Evolutionary conservation across 2,888 invertebrate species (phyloP).

Genomic region (Exephanes ischioxanthus): DNA sequence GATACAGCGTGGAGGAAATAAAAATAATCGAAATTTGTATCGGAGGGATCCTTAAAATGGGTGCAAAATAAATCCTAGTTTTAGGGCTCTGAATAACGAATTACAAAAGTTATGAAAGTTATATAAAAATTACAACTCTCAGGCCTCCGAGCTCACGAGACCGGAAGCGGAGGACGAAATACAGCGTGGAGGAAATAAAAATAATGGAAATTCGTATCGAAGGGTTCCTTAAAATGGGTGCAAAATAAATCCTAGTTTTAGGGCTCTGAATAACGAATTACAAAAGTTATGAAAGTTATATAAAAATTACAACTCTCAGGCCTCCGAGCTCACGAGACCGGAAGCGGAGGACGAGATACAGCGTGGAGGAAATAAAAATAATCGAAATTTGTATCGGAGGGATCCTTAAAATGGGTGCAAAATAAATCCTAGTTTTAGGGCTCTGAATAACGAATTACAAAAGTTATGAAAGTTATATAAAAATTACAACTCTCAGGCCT

Average conservation of each 20-base stretch:
- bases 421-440: too few relatives aligned
- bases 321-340: background rate
- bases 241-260: background rate
- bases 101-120: too few relatives aligned
- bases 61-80: background rate
- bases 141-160: background rate
- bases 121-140: too few relatives aligned
- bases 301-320: too few relatives aligned
- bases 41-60: background rate
- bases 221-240: background rate
- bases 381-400: background rate
- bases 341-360: slow-evolving; percentile 17
- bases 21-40: background rate
- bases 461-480: too few relatives aligned
- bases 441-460: too few relatives aligned
- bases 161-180: slow-evolving; percentile 23
- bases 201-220: background rate
- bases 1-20: background rate
- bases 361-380: background rate
- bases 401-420: background rate
- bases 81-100: too few relatives aligned
- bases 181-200: background rate
- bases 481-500: too few relatives aligned
- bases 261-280: too few relatives aligned
- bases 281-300: too few relatives aligned